These are phyloP conservation scores for Rhabdornis inornatus DNA, from an alignment of 2,113 vertebrate species.

Conservation along the genomic window DNA sequence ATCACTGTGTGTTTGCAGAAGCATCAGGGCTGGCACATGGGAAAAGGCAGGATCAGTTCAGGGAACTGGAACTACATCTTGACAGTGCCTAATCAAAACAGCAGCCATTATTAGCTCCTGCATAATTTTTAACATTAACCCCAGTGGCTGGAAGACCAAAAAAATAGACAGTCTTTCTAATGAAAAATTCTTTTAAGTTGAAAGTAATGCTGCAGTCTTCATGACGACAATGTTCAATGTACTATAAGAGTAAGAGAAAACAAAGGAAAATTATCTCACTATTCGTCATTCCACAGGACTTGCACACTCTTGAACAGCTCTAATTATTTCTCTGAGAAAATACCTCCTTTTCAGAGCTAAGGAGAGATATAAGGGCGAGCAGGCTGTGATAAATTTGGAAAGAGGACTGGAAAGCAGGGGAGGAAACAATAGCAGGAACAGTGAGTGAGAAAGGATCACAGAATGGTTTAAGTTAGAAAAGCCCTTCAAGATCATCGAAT, in stretches of 20 bases:
- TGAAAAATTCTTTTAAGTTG: not conserved
- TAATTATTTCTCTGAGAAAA: not conserved
- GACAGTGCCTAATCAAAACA: not conserved
- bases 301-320: not conserved
- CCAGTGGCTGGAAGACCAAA: not conserved
- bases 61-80: not conserved
- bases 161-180: not conserved
- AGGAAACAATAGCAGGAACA: not conserved
- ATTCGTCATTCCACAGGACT: not conserved
- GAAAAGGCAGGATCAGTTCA: not conserved
- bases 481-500: not conserved
- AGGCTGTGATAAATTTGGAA: not conserved
- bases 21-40: not conserved
- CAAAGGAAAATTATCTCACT: not conserved
- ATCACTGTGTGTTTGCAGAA: not conserved
- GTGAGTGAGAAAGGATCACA: not conserved
- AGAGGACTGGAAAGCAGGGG: not conserved
- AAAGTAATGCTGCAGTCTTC: not conserved
- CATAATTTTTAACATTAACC: not conserved
- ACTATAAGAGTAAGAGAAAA: not conserved
- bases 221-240: not conserved
- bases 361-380: not conserved
- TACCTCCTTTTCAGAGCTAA: not conserved
- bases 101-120: not conserved
- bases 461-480: not conserved